These are phyloP conservation scores for Siniperca scherzeri DNA, from an alignment of 2,797 vertebrate species.

Conservation along the genomic window DNA sequence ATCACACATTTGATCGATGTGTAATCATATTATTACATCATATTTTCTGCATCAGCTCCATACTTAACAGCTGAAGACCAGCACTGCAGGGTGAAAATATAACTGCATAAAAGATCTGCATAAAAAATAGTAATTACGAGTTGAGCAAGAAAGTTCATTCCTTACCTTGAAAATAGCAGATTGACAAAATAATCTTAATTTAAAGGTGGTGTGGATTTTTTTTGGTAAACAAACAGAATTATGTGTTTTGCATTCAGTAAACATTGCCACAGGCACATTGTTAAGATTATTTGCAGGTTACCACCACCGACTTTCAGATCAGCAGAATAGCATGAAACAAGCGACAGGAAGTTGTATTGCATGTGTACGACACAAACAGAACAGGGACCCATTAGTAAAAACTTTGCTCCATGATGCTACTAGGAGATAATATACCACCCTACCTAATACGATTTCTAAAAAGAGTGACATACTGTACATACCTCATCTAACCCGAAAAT, in stretches of 20 bases:
- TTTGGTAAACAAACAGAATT: not conserved
- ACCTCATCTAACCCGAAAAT: not conserved
- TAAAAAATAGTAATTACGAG: not conserved
- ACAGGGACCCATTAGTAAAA: too few relatives aligned
- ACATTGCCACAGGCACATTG: not conserved
- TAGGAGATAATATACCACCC: not conserved
- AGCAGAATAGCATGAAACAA: too few relatives aligned
- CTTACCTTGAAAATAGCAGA: not conserved
- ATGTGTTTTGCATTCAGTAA: not conserved
- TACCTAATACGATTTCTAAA: too few relatives aligned
- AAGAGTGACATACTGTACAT: too few relatives aligned
- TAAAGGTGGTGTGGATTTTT: too few relatives aligned
- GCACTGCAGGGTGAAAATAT: not conserved
- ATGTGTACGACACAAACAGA: too few relatives aligned
- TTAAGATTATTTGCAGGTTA: not conserved
- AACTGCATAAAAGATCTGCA: not conserved
- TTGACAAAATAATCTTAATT: too few relatives aligned
- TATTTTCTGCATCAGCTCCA: not conserved
- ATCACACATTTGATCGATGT: not conserved
- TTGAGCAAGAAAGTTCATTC: not conserved
- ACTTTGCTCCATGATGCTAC: too few relatives aligned
- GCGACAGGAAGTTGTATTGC: too few relatives aligned
- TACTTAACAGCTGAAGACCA: not conserved
- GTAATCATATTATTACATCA: not conserved
- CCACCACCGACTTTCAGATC: too few relatives aligned